A percentile compares a stretch with the other conserved stretches of the same genome.
Conservation (phyloP, 2,888 invertebrate species). For the Apamea sordens region DNA sequence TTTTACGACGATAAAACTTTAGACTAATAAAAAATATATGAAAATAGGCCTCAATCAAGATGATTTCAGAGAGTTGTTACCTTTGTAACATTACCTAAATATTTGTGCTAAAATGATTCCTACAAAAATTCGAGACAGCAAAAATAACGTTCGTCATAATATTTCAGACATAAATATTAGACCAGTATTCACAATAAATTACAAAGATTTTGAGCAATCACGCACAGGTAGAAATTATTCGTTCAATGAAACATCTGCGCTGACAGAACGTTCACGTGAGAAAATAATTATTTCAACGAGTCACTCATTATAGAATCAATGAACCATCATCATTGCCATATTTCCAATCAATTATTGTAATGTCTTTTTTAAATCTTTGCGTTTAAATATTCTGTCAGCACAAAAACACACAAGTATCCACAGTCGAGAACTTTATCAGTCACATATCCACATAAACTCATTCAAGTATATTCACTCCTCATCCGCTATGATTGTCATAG, state of each 20-base stretch:
- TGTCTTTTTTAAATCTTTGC: neutral
- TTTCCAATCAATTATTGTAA: constrained; percentile 6
- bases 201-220: constrained; percentile 81
- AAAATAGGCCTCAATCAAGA: constrained; percentile 67
- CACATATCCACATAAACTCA: constrained; percentile 42
- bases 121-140: constrained; percentile 60
- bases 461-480: constrained; percentile 42
- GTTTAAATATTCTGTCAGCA: constrained; percentile 51
- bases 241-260: constrained; percentile 45
- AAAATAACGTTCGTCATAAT: constrained; percentile 55
- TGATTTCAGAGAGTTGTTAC: constrained; percentile 50
- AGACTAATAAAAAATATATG: constrained; percentile 39
- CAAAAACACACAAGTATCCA: constrained; percentile 36
- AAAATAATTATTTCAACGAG: neutral
- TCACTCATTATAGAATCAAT: constrained; percentile 12
- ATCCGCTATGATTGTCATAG: constrained; percentile 56
- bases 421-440: constrained; percentile 49
- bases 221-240: constrained; percentile 64
- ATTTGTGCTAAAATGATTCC: constrained; percentile 68
- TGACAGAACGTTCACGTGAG: constrained; percentile 44
- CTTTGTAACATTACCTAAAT: constrained; percentile 60
- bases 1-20: constrained; percentile 31
- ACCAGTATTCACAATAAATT: constrained; percentile 78
- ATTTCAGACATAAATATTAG: constrained; percentile 71
- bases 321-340: neutral